These are phyloP conservation scores for Biston stratarius DNA, from an alignment of 2,888 invertebrate genomes.

Conservation along the genomic window DNA sequence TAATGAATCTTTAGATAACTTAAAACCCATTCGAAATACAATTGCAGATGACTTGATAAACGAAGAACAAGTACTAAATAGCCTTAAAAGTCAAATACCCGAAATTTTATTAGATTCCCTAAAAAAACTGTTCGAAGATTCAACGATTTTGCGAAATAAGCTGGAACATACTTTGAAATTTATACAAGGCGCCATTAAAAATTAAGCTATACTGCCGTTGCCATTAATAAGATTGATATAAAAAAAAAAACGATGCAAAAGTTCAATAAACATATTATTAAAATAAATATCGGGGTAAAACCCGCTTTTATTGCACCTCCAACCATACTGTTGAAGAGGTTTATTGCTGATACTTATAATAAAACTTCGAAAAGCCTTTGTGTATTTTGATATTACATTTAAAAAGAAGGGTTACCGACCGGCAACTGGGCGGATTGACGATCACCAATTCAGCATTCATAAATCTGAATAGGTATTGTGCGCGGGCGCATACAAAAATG, in stretches of 20 bases:
- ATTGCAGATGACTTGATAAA: slow-evolving; percentile 38
- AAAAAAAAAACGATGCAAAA: slow-evolving; percentile 1
- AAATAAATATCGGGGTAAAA: slow-evolving; percentile 16
- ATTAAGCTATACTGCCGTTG: background rate
- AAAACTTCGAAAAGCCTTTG: slow-evolving; percentile 45
- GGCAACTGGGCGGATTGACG: slow-evolving; percentile 67
- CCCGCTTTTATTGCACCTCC: slow-evolving; percentile 23
- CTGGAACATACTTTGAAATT: slow-evolving; percentile 8
- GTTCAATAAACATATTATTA: slow-evolving; percentile 24
- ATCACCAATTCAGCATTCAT: slow-evolving; percentile 73
- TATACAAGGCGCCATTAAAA: slow-evolving; percentile 1
- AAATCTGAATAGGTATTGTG: slow-evolving; percentile 79
- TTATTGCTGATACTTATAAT: slow-evolving; percentile 31
- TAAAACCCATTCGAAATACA: slow-evolving; percentile 47
- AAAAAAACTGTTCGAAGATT: background rate
- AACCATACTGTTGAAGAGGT: slow-evolving; percentile 13
- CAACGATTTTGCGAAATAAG: background rate
- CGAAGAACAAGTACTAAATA: slow-evolving; percentile 43
- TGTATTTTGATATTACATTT: slow-evolving; percentile 58
- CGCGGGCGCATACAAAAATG: slow-evolving; percentile 75
- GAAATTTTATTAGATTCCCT: slow-evolving; percentile 36
- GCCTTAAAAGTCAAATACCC: slow-evolving; percentile 39
- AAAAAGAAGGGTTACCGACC: slow-evolving; percentile 69
- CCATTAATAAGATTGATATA: slow-evolving; percentile 1
- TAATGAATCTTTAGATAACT: slow-evolving; percentile 34